Percentiles rank a stretch among this genome's conserved stretches.
phyloP scores from a whole-genome alignment of 2,797 vertebrate genomes.

The Cetoscarus ocellatus region DNA sequence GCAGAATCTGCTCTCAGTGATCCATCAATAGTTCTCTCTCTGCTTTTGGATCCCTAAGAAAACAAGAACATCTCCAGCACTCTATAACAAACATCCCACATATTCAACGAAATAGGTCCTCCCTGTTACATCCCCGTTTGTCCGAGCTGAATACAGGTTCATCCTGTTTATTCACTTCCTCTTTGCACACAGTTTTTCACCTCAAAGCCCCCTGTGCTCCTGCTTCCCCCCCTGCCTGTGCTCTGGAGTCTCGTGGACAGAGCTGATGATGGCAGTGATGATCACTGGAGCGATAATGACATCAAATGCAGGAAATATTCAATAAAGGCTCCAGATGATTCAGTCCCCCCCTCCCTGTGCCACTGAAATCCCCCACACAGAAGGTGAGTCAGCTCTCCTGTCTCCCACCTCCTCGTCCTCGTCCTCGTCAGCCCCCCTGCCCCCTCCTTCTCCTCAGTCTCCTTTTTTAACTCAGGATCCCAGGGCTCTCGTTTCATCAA shows the following conservation, averaged over 20 bases:
- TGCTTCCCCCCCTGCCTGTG: constrained; percentile 18
- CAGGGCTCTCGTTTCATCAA: constrained; percentile 18
- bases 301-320: constrained; percentile 77
- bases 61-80: constrained; percentile 32
- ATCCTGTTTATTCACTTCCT: constrained; percentile 22
- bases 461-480: constrained; percentile 18
- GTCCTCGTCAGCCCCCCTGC: constrained; percentile 1
- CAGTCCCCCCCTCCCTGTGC: constrained; percentile 60
- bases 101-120: background rate
- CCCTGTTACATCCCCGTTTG: constrained; percentile 8
- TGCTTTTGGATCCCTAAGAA: constrained; percentile 25
- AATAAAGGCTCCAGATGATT: constrained; percentile 77
- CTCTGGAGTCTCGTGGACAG: constrained; percentile 33
- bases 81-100: constrained; percentile 20
- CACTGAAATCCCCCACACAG: constrained; percentile 65
- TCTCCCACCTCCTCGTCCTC: constrained; percentile 16
- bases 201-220: constrained; percentile 14
- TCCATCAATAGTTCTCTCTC: constrained; percentile 41
- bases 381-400: constrained; percentile 78
- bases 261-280: constrained; percentile 60
- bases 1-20: constrained; percentile 25
- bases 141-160: background rate
- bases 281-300: constrained; percentile 69
- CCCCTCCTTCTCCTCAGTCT: constrained; percentile 12
- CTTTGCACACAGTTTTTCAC: constrained; percentile 19